Conservation (phyloP, 2,113 vertebrate species). For the Gambusia holbrooki region DNA sequence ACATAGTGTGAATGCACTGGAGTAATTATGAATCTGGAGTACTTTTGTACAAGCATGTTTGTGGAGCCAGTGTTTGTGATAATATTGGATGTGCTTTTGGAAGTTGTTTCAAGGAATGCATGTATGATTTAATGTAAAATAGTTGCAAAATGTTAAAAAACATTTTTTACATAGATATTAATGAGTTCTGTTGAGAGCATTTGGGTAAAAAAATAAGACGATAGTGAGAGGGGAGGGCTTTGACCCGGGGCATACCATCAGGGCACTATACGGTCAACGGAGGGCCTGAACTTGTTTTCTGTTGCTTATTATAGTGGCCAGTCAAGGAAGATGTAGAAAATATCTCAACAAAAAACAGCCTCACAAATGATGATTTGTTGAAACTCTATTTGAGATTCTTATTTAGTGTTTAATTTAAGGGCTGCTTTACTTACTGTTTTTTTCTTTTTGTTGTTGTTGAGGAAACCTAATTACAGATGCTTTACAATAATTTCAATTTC, state of each 20-base stretch:
- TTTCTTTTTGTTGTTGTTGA: no score
- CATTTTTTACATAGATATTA: slow-evolving; percentile 58
- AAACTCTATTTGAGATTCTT: no score
- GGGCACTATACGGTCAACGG: no score
- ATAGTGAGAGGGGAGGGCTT: no score
- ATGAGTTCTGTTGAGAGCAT: slow-evolving; percentile 32
- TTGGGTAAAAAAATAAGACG: neutral
- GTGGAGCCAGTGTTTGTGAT: slow-evolving; percentile 70
- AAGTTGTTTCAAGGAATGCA: slow-evolving; percentile 41
- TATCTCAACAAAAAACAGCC: no score
- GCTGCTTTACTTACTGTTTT: no score
- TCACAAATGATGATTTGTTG: no score
- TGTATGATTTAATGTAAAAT: slow-evolving; percentile 30
- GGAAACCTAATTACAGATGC: neutral
- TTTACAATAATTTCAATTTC: neutral
- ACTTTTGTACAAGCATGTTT: slow-evolving; percentile 55
- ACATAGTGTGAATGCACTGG: slow-evolving; percentile 58
- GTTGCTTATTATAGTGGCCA: no score
- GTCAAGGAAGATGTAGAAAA: no score
- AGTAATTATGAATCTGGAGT: slow-evolving; percentile 54
- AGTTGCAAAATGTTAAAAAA: slow-evolving; percentile 40
- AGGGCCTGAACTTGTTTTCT: no score
- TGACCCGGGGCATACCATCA: no score
- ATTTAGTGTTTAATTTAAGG: no score
- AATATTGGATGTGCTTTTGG: slow-evolving; percentile 61